Conservation (phyloP, 2,888 invertebrate genomes). For the Drosophila barbarae region DNA sequence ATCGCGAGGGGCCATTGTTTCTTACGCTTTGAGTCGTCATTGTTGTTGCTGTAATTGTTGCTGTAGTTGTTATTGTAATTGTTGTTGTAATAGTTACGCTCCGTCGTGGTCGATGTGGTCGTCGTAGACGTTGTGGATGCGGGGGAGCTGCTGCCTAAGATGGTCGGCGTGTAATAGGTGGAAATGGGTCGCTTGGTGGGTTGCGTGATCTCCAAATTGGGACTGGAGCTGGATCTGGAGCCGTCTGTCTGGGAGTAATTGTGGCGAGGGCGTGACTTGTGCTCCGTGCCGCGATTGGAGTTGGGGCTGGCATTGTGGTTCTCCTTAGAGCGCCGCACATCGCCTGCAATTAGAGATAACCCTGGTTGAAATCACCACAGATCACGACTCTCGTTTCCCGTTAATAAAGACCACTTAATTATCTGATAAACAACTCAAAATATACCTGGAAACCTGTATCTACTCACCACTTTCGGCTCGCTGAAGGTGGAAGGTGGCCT, state of each 20-base stretch:
- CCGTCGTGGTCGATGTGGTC: slow-evolving; percentile 61
- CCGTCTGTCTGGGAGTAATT: slow-evolving; percentile 58
- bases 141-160: slow-evolving; percentile 58
- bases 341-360: slow-evolving; percentile 62
- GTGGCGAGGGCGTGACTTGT: slow-evolving; percentile 75
- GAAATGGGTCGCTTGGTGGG: slow-evolving; percentile 74
- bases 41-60: slow-evolving; percentile 64
- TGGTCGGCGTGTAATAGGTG: slow-evolving; percentile 76
- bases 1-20: slow-evolving; percentile 57
- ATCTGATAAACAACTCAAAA: background rate
- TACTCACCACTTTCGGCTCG: slow-evolving; percentile 84
- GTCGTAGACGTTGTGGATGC: slow-evolving; percentile 54
- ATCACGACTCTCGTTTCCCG: background rate
- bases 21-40: slow-evolving; percentile 78
- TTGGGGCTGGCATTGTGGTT: slow-evolving; percentile 41
- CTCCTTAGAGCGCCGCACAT: slow-evolving; percentile 77
- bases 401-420: background rate
- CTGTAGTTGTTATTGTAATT: slow-evolving; percentile 57
- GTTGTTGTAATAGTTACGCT: slow-evolving; percentile 65
- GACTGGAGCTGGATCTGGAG: slow-evolving; percentile 54
- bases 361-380: slow-evolving; percentile 3
- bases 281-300: slow-evolving; percentile 65
- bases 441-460: background rate
- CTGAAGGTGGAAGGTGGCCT: slow-evolving; percentile 86
- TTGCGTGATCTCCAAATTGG: slow-evolving; percentile 59